phyloP scores from a whole-genome alignment of 2,797 vertebrate species.

The Rhyacichthys aspro region DNA sequence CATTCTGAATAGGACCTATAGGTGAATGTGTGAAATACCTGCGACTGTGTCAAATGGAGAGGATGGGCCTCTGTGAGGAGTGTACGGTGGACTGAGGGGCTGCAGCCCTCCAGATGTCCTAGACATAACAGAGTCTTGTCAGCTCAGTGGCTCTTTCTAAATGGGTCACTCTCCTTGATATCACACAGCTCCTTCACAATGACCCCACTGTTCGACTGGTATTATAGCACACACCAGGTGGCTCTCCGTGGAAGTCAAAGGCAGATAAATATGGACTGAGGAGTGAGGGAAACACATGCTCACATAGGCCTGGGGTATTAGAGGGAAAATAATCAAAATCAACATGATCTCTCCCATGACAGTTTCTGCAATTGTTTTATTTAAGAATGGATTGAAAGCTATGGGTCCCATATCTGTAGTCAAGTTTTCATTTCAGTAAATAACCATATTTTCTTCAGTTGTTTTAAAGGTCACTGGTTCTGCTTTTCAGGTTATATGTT shows the following conservation, averaged over 20 bases:
- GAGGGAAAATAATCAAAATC: too few species aligned
- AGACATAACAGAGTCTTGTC: slow-evolving; percentile 79
- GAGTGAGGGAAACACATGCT: slow-evolving; percentile 33
- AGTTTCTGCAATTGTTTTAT: too few species aligned
- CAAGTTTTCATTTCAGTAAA: too few species aligned
- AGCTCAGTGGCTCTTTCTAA: slow-evolving; percentile 71
- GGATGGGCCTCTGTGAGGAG: slow-evolving; percentile 8
- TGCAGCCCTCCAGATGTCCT: slow-evolving; percentile 72
- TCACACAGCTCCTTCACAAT: slow-evolving; percentile 79
- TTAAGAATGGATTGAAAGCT: too few species aligned
- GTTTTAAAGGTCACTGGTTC: too few species aligned
- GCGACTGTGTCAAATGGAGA: slow-evolving; percentile 40
- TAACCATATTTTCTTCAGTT: too few species aligned
- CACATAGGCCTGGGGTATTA: not conserved
- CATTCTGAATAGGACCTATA: slow-evolving; percentile 28
- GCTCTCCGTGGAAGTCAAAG: slow-evolving; percentile 69
- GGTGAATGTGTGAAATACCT: slow-evolving; percentile 54
- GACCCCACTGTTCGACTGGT: slow-evolving; percentile 79
- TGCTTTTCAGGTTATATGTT: too few species aligned
- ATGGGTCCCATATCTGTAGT: too few species aligned
- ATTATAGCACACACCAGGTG: slow-evolving; percentile 80
- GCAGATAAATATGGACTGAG: slow-evolving; percentile 62
- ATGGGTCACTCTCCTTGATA: slow-evolving; percentile 80
- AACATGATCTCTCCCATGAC: too few species aligned
- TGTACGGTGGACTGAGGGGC: slow-evolving; percentile 40